phyloP scores from a whole-genome alignment of 2,797 vertebrate genomes.

The Malacoctenus gilli region DNA sequence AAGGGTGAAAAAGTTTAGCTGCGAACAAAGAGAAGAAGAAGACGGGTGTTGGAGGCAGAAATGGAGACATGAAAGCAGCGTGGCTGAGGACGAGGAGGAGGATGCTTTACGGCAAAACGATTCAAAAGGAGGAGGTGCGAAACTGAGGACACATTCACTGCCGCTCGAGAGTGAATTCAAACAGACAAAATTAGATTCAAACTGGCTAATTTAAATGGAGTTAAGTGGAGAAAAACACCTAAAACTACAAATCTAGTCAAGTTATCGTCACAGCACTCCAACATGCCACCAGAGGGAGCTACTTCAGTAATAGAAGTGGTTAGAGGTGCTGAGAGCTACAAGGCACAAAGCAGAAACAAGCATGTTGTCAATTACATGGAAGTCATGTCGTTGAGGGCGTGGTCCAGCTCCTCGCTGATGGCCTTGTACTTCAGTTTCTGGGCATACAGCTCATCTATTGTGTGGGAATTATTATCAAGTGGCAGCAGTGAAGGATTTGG shows the following conservation, averaged over 20 bases:
- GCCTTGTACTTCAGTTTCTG: slow-evolving; percentile 99
- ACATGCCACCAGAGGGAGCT: slow-evolving; percentile 66
- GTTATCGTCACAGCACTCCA: slow-evolving; percentile 33
- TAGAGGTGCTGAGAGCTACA: slow-evolving; percentile 14
- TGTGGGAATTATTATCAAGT: slow-evolving; percentile 61
- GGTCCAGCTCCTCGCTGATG: slow-evolving; percentile 99
- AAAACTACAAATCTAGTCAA: slow-evolving; percentile 3
- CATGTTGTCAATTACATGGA: slow-evolving; percentile 92
- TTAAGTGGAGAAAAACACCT: background rate
- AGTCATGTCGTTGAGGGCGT: slow-evolving; percentile 99
- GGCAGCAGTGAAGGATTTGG: slow-evolving; percentile 29
- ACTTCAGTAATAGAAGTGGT: slow-evolving; percentile 14
- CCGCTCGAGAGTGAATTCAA: background rate
- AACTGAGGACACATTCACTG: background rate
- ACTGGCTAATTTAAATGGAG: background rate
- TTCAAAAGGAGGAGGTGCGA: background rate
- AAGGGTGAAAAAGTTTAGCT: slow-evolving; percentile 92
- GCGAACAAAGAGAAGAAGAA: slow-evolving; percentile 69
- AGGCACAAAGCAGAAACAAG: slow-evolving; percentile 52
- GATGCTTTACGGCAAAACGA: slow-evolving; percentile 15
- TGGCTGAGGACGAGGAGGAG: slow-evolving; percentile 37
- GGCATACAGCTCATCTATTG: slow-evolving; percentile 94
- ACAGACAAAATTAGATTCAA: too few relatives aligned
- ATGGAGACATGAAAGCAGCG: slow-evolving; percentile 27
- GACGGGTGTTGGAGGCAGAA: slow-evolving; percentile 46